Evolutionary conservation across 2,797 vertebrate species (phyloP).

Genomic region (Carduelis carduelis): DNA sequence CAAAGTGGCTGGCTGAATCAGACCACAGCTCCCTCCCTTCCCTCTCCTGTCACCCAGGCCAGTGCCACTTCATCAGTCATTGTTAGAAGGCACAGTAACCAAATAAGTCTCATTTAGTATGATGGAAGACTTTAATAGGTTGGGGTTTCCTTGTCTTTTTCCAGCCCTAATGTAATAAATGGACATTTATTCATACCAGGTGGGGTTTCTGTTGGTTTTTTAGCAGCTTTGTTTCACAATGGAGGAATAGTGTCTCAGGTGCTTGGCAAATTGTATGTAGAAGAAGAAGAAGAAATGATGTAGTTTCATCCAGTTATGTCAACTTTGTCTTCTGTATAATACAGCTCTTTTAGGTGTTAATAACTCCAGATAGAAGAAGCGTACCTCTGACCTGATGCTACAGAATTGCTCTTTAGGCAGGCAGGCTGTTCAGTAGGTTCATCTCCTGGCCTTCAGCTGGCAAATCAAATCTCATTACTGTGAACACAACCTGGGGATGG

Average conservation of each 20-base stretch:
- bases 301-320: conserved; percentile 53
- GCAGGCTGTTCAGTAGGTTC: conserved; percentile 17
- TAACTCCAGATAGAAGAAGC: conserved; percentile 49
- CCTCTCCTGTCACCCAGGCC: conserved; percentile 51
- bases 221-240: conserved; percentile 44
- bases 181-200: conserved; percentile 55
- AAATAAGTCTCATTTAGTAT: conserved; percentile 57
- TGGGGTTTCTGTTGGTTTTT: conserved; percentile 60
- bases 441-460: conserved; percentile 33
- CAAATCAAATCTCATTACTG: conserved; percentile 25
- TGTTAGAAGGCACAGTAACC: conserved; percentile 61
- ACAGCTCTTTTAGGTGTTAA: conserved; percentile 50
- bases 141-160: conserved; percentile 60
- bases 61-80: conserved; percentile 59
- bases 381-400: conserved; percentile 58
- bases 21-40: conserved; percentile 37
- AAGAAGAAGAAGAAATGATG: conserved; percentile 56
- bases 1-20: conserved; percentile 51
- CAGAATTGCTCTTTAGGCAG: not conserved
- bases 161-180: conserved; percentile 47
- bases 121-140: conserved; percentile 50
- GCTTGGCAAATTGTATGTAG: conserved; percentile 54
- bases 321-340: conserved; percentile 61
- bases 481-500: conserved; percentile 8
- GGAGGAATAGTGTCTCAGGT: conserved; percentile 64